Evolutionary conservation across 2,888 invertebrate species (phyloP).

Genomic region (Ligdia adustata): DNA sequence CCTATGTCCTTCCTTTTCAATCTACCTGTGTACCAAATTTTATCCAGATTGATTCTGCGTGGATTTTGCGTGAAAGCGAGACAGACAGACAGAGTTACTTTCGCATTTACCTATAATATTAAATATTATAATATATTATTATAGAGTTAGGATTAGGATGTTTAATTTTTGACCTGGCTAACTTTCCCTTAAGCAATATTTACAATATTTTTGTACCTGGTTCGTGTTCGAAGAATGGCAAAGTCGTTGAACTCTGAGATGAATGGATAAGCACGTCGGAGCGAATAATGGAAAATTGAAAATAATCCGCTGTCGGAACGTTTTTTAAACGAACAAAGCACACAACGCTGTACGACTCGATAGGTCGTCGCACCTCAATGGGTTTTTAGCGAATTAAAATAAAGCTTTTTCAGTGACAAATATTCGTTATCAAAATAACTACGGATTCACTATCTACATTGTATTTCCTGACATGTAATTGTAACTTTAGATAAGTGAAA

Average conservation of each 20-base stretch:
- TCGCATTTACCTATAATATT: neutral
- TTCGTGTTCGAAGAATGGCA: neutral
- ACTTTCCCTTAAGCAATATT: too few relatives aligned
- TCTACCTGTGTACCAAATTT: too few relatives aligned
- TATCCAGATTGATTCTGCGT: too few relatives aligned
- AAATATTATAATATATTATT: neutral
- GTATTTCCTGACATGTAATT: neutral
- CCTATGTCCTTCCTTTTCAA: too few relatives aligned
- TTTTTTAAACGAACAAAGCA: neutral
- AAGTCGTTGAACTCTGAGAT: slow-evolving; percentile 15
- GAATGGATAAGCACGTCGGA: slow-evolving; percentile 21
- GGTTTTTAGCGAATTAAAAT: neutral
- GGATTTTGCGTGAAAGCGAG: neutral
- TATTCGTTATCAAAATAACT: too few relatives aligned
- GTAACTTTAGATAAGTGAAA: neutral
- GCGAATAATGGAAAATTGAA: slow-evolving; percentile 12
- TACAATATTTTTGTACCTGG: slow-evolving; percentile 12
- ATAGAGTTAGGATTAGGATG: neutral
- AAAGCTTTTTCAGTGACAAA: neutral
- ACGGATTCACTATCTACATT: too few relatives aligned
- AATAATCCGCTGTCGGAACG: neutral
- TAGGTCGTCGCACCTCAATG: neutral
- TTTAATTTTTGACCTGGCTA: neutral
- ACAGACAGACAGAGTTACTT: neutral
- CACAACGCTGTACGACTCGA: neutral